Evolutionary conservation across 2,797 vertebrate genomes (phyloP).

Genomic region (Phalanger gymnotis): DNA sequence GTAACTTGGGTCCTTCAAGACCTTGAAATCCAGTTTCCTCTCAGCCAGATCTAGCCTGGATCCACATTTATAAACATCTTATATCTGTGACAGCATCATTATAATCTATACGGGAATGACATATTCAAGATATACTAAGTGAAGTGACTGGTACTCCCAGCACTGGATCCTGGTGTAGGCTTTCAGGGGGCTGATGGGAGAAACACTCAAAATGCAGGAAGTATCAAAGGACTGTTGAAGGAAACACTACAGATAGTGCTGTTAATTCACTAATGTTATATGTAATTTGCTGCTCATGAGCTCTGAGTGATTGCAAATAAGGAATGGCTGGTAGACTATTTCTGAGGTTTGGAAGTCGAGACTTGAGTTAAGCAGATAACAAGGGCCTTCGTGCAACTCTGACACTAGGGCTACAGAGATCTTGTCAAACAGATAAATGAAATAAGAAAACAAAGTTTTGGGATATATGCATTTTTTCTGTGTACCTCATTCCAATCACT

Average conservation of each 20-base stretch:
- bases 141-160: neutral
- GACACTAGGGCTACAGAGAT: no score
- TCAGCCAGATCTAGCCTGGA: neutral
- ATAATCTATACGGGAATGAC: neutral
- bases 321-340: no score
- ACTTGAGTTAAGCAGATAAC: no score
- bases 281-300: neutral
- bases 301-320: neutral
- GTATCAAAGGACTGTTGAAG: neutral
- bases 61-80: neutral
- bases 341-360: no score
- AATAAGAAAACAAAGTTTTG: no score
- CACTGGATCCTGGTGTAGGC: neutral
- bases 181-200: neutral
- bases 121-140: neutral
- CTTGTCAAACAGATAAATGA: no score
- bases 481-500: neutral
- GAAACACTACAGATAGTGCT: neutral
- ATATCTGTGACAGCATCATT: neutral
- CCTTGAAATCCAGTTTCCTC: neutral
- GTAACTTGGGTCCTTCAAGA: neutral
- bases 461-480: no score
- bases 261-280: neutral
- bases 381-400: no score
- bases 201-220: neutral